Percentiles rank a stretch among this genome's conserved stretches.
These are phyloP conservation scores for Halisarca cf. caerulea DNA, from an alignment of 37 sponge, comb jelly and placozoan species.

Conservation along the genomic window DNA sequence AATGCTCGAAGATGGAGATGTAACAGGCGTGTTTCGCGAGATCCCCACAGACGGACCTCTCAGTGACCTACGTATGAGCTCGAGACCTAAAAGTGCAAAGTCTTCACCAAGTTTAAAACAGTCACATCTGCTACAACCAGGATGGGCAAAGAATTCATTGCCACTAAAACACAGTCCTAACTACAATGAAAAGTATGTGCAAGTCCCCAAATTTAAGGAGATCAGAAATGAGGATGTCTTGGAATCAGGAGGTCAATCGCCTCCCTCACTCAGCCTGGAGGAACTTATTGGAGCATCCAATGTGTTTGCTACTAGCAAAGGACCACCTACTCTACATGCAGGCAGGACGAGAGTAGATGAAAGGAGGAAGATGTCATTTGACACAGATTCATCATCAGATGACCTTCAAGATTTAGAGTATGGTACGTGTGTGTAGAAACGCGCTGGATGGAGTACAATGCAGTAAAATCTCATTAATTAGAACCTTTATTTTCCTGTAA, in stretches of 20 bases:
- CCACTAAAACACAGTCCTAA: not conserved
- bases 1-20: conserved; percentile 36
- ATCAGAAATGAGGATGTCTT: not conserved
- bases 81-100: not conserved
- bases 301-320: too few relatives aligned
- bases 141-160: not conserved
- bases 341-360: not conserved
- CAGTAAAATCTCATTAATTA: too few relatives aligned
- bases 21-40: conserved; percentile 31
- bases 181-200: not conserved
- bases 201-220: not conserved
- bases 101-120: not conserved
- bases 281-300: not conserved
- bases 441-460: too few relatives aligned
- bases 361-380: not conserved
- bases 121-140: conserved; percentile 1
- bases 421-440: not conserved
- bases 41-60: conserved; percentile 47
- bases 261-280: conserved; percentile 11
- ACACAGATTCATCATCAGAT: not conserved
- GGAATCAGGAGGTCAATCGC: not conserved
- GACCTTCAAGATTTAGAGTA: not conserved
- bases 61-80: not conserved
- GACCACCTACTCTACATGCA: too few relatives aligned
- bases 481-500: too few relatives aligned